Percentiles rank a stretch among this genome's conserved stretches.
phyloP scores from a whole-genome alignment of 2,797 vertebrate genomes.

The Hippopotamyrus pictus region DNA sequence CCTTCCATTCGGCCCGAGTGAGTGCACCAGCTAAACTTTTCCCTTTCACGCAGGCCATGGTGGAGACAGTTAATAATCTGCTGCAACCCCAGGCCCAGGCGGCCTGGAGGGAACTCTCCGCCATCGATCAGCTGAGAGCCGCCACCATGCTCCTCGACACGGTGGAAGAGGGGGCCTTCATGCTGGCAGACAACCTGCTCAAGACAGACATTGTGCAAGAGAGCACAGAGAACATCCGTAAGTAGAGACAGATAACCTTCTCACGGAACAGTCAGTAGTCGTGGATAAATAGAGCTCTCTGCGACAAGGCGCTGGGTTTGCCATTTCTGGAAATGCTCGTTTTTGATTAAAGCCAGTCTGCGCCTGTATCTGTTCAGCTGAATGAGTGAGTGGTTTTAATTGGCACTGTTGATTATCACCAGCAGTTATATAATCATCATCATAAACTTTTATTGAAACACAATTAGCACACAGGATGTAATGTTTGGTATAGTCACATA shows the following conservation, averaged over 20 bases:
- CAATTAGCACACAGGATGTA: constrained; percentile 8
- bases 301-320: not conserved
- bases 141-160: constrained; percentile 94
- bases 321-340: not conserved
- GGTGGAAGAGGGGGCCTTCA: constrained; percentile 92
- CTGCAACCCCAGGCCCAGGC: constrained; percentile 83
- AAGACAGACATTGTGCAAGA: constrained; percentile 97
- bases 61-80: constrained; percentile 96
- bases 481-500: not conserved
- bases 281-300: not conserved
- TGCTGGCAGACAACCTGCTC: constrained; percentile 95
- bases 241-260: constrained; percentile 48
- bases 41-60: constrained; percentile 79
- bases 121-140: constrained; percentile 82
- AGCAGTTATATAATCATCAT: not conserved
- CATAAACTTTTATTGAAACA: constrained; percentile 4
- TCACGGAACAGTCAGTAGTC: not conserved
- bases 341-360: not conserved
- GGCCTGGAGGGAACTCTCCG: constrained; percentile 84
- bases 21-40: constrained; percentile 12
- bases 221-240: constrained; percentile 93
- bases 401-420: not conserved
- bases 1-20: not conserved
- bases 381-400: not conserved
- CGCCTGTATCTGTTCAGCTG: not conserved